phyloP scores from a whole-genome alignment of 1,140 invertebrate genomes.

The Hermetia illucens region DNA sequence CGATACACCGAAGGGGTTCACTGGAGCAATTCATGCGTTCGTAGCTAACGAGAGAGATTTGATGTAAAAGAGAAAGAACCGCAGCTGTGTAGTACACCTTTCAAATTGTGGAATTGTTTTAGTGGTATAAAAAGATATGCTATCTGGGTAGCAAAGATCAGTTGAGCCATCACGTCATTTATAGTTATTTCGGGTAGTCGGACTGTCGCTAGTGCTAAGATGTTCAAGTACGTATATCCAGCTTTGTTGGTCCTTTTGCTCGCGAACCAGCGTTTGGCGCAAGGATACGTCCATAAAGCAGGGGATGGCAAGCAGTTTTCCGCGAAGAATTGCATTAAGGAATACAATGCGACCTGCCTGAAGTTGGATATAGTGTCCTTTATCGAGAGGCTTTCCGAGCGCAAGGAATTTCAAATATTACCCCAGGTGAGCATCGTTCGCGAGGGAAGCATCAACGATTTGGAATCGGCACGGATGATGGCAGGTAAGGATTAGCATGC shows the following conservation, averaged over 20 bases:
- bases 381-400: slow-evolving; percentile 50
- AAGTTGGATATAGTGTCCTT: slow-evolving; percentile 67
- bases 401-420: slow-evolving; percentile 33
- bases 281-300: too few relatives aligned
- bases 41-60: background rate
- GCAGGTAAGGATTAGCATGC: slow-evolving; percentile 15
- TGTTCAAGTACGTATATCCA: too few relatives aligned
- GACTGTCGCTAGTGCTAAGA: too few relatives aligned
- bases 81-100: background rate
- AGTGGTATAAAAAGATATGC: too few relatives aligned
- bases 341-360: slow-evolving; percentile 59
- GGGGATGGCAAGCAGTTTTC: background rate
- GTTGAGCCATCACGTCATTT: too few relatives aligned
- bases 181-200: too few relatives aligned
- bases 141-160: too few relatives aligned
- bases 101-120: too few relatives aligned
- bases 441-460: slow-evolving; percentile 40
- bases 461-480: slow-evolving; percentile 48
- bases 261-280: too few relatives aligned
- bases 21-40: background rate
- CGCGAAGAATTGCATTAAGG: slow-evolving; percentile 46
- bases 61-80: background rate
- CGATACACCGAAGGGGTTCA: background rate
- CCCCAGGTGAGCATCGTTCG: slow-evolving; percentile 58
- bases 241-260: too few relatives aligned